phyloP scores from a whole-genome alignment of 2,888 invertebrate genomes.

The Mystacides longicornis region DNA sequence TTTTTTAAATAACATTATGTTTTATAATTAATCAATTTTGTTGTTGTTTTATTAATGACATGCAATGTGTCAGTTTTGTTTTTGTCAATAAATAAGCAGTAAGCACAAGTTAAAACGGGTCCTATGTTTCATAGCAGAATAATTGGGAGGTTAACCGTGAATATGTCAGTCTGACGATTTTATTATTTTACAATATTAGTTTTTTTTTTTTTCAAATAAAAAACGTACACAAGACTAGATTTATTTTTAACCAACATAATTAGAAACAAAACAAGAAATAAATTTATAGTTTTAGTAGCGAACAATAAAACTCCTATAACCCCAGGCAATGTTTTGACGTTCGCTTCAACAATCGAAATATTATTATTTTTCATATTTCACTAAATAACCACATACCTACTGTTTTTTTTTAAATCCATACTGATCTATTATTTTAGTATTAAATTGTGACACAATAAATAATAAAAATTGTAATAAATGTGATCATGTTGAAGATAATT shows the following conservation, averaged over 20 bases:
- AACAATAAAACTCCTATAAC: not conserved
- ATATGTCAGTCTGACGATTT: not conserved
- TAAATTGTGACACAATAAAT: too few relatives aligned
- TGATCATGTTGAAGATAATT: too few relatives aligned
- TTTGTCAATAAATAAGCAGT: too few relatives aligned
- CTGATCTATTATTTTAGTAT: too few relatives aligned
- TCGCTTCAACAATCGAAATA: not conserved
- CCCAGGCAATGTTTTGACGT: not conserved
- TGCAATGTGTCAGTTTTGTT: too few relatives aligned
- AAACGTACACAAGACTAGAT: not conserved
- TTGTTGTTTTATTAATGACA: too few relatives aligned
- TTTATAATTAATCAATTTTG: too few relatives aligned
- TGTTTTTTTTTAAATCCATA: not conserved
- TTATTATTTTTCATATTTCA: not conserved
- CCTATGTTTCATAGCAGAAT: too few relatives aligned
- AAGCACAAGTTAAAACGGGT: too few relatives aligned
- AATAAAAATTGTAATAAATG: too few relatives aligned
- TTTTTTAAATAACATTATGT: too few relatives aligned
- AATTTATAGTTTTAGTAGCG: not conserved
- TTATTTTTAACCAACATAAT: not conserved
- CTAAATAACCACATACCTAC: too few relatives aligned
- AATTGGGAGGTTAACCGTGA: constrained; percentile 1
- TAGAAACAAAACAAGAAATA: not conserved
- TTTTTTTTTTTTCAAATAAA: not conserved
- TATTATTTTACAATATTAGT: not conserved